Evolutionary conservation across 1,140 invertebrate species (phyloP).

Genomic region (Oedothorax gibbosus): DNA sequence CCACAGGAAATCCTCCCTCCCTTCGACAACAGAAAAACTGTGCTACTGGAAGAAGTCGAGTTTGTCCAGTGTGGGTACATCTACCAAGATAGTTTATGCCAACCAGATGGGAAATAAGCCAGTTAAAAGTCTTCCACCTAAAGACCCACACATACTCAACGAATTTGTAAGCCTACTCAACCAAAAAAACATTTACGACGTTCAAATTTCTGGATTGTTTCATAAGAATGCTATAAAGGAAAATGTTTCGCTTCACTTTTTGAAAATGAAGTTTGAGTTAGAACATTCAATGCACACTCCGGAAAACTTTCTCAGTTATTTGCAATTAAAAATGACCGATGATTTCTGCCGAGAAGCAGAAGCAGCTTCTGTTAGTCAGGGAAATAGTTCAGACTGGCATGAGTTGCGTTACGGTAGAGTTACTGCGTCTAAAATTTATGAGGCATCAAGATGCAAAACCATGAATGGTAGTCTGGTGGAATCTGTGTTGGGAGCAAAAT

Average conservation of each 20-base stretch:
- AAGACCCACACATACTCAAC: background rate
- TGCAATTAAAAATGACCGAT: background rate
- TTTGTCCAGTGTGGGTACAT: background rate
- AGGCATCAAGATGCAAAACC: background rate
- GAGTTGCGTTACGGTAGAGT: background rate
- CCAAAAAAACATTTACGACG: too few species aligned
- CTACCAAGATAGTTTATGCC: background rate
- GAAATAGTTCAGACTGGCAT: background rate
- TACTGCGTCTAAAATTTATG: background rate
- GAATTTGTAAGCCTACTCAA: too few species aligned
- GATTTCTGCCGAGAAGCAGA: background rate
- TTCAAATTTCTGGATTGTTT: too few species aligned
- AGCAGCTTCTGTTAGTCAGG: background rate
- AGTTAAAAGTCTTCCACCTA: background rate
- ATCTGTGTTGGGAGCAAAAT: background rate
- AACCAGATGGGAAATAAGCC: background rate
- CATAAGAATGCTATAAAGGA: too few species aligned
- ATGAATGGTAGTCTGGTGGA: background rate
- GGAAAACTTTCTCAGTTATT: background rate
- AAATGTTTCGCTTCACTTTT: too few species aligned
- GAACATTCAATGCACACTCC: background rate
- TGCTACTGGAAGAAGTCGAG: constrained; percentile 12
- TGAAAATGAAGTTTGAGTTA: background rate
- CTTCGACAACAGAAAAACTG: background rate
- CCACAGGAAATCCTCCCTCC: background rate